Evolutionary conservation across 1,140 invertebrate genomes (phyloP), one percentile per base, ranked within the genome.

Genomic region (Steinernema khuongi): DNA sequence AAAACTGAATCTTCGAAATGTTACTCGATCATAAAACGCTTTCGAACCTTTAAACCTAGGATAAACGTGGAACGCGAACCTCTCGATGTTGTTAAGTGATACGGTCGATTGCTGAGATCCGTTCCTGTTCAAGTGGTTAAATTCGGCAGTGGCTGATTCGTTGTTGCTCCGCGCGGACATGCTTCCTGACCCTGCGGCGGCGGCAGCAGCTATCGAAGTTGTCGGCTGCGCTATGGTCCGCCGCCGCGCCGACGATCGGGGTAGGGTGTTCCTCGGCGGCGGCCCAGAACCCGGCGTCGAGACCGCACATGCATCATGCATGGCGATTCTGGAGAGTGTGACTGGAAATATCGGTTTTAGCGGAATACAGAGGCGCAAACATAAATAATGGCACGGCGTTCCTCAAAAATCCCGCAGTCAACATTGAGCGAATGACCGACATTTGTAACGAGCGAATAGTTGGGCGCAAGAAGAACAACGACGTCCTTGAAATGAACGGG

Each of bases 301-400:
- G 26, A 22, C 50, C 50, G 50, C 11, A 60, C 50, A 60, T 60
- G 50, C 50, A 60, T 60, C 50, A 22, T 60, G 50, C 50, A 60
- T 60, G 50, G 4, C 22, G 11, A 26, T 4, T 22, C 4, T n/a
- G n/a, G n/a, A n/a, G n/a, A n/a, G n/a, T n/a, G n/a, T n/a, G n/a
- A n/a, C n/a, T n/a, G n/a, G n/a, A n/a, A n/a, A n/a, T n/a, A n/a
- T n/a, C n/a, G n/a, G n/a, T n/a, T n/a, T n/a, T n/a, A n/a, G n/a
- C n/a, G n/a, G n/a, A n/a, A n/a, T n/a, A n/a, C n/a, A n/a, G n/a
- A n/a, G n/a, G n/a, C n/a, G n/a, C n/a, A n/a, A n/a, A n/a, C n/a
- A n/a, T n/a, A n/a, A n/a, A n/a, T n/a, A n/a, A n/a, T n/a, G n/a
- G n/a, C n/a, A n/a, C n/a, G n/a, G n/a, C n/a, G n/a, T n/a, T n/a